Evolutionary conservation across 37 sponge, comb jelly and placozoan species (phyloP), one percentile per base, ranked within the genome.

Genomic region (Ephydatia muelleri): DNA sequence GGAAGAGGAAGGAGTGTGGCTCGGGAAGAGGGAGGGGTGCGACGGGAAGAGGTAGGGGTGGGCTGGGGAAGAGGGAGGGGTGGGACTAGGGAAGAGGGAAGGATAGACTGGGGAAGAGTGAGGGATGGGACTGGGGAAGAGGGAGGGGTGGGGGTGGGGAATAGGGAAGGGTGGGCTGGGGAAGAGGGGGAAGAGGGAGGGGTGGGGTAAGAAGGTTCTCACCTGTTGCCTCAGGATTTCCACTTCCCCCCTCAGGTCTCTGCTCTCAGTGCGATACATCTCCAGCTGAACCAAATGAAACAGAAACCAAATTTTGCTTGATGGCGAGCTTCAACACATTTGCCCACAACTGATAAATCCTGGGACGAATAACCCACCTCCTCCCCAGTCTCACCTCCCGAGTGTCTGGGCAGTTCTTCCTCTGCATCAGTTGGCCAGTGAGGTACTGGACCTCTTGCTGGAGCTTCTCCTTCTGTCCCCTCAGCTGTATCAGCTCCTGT

Each of bases 171-270:
- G 28, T 3, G 29, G 26, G 9, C 4, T 3, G 11, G 29, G 22
- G 29, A 23, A 21, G 38, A 39, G 38, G 38, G 76, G 0, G 40
- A 16, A 21, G 75, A 34, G 35, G 75, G 35, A 34, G 35, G 5
- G 35, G 9, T 3, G 75, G 3, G 75, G 75, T 32, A 28, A 12
- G 35, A 28, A 73, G 5, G 35, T 5, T 77, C 37, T 81, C 43
- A 81, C 82, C 82, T 81, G 82, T 13, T 37, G 43, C 16, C 16
- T 82, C 31, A 82, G 82, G 8, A 82, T 49, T 3, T 72, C 72
- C 26, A 68, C 72, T 32, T 39, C 22, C 0, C 72, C 70, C 27
- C 49, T 78, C n/a, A 78, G 79, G 14, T n/a, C 29, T n/a, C 64
- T 31, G 29, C 47, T n/a, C 65, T 78, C 79, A 13, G 31, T 27